A percentile compares a stretch with the other conserved stretches of the same genome.
phyloP scores from a whole-genome alignment of 2,113 vertebrate genomes.

The Benitochromis conjunctus region DNA sequence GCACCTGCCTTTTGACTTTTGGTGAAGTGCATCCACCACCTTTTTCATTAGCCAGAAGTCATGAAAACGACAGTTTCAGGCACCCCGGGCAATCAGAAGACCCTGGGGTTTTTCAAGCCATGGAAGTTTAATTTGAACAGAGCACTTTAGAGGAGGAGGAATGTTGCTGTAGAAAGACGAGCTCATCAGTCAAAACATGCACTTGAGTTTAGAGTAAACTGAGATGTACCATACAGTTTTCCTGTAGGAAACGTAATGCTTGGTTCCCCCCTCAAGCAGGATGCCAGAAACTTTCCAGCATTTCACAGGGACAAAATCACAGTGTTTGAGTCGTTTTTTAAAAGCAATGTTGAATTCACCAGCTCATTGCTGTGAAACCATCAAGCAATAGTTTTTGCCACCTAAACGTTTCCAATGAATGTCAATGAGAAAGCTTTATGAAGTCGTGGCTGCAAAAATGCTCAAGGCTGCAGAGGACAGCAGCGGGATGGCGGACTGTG shows the following conservation, averaged over 20 bases:
- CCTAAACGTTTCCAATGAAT: conserved; percentile 37
- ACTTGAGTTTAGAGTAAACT: not conserved
- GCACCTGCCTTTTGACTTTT: not conserved
- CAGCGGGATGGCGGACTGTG: not conserved
- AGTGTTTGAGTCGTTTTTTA: not conserved
- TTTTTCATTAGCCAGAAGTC: conserved; percentile 2
- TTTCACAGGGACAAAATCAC: not conserved
- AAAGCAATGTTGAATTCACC: conserved; percentile 8
- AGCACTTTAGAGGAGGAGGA: not conserved
- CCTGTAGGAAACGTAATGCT: not conserved
- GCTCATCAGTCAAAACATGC: not conserved
- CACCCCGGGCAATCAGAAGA: not conserved
- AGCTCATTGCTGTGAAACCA: conserved; percentile 1
- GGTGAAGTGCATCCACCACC: not conserved
- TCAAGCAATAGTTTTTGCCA: conserved; percentile 7
- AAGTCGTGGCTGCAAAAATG: not conserved
- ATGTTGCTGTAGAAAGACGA: not conserved
- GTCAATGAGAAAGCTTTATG: conserved; percentile 13
- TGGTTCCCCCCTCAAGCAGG: not conserved
- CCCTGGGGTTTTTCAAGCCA: not conserved
- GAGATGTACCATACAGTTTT: not conserved
- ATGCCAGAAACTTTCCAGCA: not conserved
- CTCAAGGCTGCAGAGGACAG: not conserved
- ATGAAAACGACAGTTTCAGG: not conserved
- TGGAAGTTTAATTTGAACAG: not conserved